Evolutionary conservation across 2,113 vertebrate species (phyloP).

Genomic region (Calyptomena viridis): DNA sequence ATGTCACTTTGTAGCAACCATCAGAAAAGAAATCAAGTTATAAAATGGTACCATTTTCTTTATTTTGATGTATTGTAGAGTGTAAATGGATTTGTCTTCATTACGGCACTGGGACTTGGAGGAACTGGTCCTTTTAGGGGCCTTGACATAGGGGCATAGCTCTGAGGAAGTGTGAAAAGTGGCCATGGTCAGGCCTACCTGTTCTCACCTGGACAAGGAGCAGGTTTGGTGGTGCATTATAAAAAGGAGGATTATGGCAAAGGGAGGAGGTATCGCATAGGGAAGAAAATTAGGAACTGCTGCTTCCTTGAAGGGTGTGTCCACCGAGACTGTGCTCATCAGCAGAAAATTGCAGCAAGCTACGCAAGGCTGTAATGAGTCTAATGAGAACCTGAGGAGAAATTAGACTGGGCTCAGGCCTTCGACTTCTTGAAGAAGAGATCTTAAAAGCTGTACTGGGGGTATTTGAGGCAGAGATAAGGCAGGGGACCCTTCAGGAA

Average conservation of each 20-base stretch:
- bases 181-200: background rate
- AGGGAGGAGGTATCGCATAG: background rate
- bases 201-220: background rate
- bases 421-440: background rate
- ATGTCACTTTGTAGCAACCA: background rate
- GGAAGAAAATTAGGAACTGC: slow-evolving; percentile 40
- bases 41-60: background rate
- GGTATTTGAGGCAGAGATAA: background rate
- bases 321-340: background rate
- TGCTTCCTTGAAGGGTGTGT: slow-evolving; percentile 54
- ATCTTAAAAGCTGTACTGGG: background rate
- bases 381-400: slow-evolving; percentile 27
- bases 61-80: background rate
- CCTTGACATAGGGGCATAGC: background rate
- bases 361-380: slow-evolving; percentile 22
- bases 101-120: background rate
- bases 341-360: slow-evolving; percentile 56
- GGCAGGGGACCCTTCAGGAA: background rate
- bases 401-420: background rate
- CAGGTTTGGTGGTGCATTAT: background rate
- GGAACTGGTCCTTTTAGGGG: background rate
- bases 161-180: background rate
- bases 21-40: background rate
- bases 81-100: background rate
- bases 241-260: slow-evolving; percentile 6